phyloP scores from a whole-genome alignment of 23 tunicate genomes.

The Phallusia fumigata region DNA sequence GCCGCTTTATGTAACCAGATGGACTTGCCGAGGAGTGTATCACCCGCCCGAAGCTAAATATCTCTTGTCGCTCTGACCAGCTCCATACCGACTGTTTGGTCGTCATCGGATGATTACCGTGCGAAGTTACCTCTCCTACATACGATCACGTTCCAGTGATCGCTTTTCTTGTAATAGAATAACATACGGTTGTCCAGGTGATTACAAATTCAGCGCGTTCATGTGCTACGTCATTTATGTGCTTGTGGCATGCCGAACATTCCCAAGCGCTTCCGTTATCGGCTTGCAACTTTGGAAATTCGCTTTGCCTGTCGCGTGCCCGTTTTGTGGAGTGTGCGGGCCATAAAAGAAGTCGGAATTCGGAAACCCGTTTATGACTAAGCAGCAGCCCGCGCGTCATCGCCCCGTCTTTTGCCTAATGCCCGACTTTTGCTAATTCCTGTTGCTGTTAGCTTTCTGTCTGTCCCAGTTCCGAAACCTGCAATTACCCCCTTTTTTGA shows the following conservation, averaged over 20 bases:
- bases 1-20: conserved; percentile 1
- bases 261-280: too few species aligned
- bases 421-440: not conserved
- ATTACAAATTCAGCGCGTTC: too few species aligned
- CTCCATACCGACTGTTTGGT: too few species aligned
- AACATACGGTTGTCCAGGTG: too few species aligned
- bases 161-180: too few species aligned
- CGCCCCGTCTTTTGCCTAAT: not conserved
- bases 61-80: not conserved
- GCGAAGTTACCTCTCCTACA: too few species aligned
- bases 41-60: conserved; percentile 10
- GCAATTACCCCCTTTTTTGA: not conserved
- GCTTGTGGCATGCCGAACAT: too few species aligned
- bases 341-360: not conserved
- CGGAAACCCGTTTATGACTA: conserved; percentile 7
- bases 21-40: conserved; percentile 1
- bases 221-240: too few species aligned
- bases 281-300: too few species aligned
- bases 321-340: conserved; percentile 1
- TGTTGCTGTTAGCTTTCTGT: not conserved
- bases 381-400: not conserved
- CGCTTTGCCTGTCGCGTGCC: too few species aligned
- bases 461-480: conserved; percentile 2
- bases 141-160: too few species aligned
- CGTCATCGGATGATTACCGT: too few species aligned